phyloP scores from a whole-genome alignment of 2,888 invertebrate genomes.

The Diaprepes abbreviatus region DNA sequence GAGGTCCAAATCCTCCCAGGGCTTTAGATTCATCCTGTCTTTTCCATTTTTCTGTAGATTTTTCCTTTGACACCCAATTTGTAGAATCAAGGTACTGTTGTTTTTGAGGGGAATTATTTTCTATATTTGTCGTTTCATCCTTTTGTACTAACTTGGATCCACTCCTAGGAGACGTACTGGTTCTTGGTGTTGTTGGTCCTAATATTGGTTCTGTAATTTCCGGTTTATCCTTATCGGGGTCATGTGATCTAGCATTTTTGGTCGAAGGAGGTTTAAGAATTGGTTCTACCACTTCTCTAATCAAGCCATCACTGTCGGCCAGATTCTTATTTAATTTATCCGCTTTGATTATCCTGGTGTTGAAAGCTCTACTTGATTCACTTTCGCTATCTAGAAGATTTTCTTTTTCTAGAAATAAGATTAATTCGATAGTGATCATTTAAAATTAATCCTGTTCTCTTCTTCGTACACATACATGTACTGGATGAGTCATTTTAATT shows the following conservation, averaged over 20 bases:
- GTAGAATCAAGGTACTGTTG: constrained; percentile 44
- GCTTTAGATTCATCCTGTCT: constrained; percentile 61
- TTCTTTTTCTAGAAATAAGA: constrained; percentile 57
- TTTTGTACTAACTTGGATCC: constrained; percentile 51
- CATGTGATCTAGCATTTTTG: constrained; percentile 70
- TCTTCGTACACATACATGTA: too few relatives aligned
- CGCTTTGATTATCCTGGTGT: constrained; percentile 60
- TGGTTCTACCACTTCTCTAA: constrained; percentile 81
- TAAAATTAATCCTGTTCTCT: too few relatives aligned
- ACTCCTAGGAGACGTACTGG: background rate
- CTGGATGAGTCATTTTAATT: too few relatives aligned
- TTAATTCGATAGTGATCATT: too few relatives aligned
- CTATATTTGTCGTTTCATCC: constrained; percentile 59
- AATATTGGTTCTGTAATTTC: constrained; percentile 79
- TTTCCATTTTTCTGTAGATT: constrained; percentile 61
- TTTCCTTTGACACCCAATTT: constrained; percentile 60
- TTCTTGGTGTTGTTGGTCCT: constrained; percentile 61
- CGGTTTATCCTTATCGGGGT: constrained; percentile 62
- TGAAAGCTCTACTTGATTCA: constrained; percentile 74
- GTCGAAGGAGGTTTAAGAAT: constrained; percentile 76
- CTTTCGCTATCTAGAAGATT: constrained; percentile 68
- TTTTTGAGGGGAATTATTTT: constrained; percentile 60
- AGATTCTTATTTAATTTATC: constrained; percentile 48
- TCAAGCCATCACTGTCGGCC: constrained; percentile 48
- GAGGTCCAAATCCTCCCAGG: constrained; percentile 42